Conservation (phyloP, 2,113 vertebrate genomes). For the Manacus vitellinus region DNA sequence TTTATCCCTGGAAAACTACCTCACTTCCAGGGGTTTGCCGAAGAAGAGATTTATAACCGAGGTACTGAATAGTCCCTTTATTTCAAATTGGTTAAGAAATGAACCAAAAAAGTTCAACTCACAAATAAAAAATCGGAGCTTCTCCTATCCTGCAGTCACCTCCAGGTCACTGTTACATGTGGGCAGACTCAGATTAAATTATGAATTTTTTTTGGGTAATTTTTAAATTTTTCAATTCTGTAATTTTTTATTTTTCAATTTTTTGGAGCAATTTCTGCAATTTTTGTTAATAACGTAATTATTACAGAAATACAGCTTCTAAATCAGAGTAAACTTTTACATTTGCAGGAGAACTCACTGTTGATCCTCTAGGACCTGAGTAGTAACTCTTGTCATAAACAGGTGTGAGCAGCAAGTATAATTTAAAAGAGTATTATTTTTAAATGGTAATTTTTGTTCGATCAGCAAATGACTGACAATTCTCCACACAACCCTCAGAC, state of each 20-base stretch:
- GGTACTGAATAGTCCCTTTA: neutral
- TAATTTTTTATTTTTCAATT: neutral
- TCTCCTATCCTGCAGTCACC: neutral
- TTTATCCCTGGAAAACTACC: neutral
- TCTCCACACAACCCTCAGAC: accelerated
- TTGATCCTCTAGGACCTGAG: neutral
- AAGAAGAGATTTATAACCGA: neutral
- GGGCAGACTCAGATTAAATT: neutral
- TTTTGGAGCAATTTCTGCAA: neutral
- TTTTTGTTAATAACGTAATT: neutral
- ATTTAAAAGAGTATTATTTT: neutral
- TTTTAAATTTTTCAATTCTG: neutral
- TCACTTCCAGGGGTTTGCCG: neutral
- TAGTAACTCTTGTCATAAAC: neutral
- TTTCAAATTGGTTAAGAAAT: neutral
- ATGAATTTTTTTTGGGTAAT: neutral
- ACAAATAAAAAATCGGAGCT: neutral
- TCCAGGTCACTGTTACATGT: too few relatives aligned
- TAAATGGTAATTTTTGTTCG: neutral
- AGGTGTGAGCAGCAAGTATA: neutral
- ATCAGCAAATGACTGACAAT: neutral
- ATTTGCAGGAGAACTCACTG: neutral
- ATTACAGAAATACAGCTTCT: neutral
- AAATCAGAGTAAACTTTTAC: neutral
- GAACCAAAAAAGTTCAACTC: neutral